A percentile compares a stretch with the other conserved stretches of the same genome.
Conservation (phyloP, 64 coral and sea anemone genomes). For the Hydrozoanthus tunicans region DNA sequence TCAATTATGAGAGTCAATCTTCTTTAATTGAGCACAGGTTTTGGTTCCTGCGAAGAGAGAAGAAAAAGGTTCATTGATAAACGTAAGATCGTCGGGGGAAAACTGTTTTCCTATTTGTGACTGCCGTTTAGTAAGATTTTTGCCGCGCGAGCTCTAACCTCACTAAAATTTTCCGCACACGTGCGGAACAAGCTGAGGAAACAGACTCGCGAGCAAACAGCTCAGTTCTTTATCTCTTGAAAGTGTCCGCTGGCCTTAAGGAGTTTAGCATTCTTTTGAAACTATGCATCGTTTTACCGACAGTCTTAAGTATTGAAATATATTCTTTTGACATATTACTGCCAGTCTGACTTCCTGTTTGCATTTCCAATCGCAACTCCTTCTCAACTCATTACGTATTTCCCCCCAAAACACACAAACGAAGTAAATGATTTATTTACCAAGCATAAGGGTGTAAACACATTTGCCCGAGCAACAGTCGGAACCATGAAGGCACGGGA, state of each 20-base stretch:
- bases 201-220: too few species aligned
- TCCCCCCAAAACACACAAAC: background rate
- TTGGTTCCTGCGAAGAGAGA: constrained; percentile 12
- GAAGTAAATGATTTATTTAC: background rate
- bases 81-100: background rate
- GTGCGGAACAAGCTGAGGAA: too few species aligned
- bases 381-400: background rate
- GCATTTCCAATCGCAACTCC: background rate
- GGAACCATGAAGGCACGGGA: constrained; percentile 1
- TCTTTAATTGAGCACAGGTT: background rate
- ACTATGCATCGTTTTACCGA: too few species aligned
- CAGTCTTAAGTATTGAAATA: too few species aligned
- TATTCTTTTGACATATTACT: too few species aligned
- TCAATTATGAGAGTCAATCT: too few species aligned
- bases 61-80: background rate
- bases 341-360: too few species aligned
- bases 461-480: constrained; percentile 51
- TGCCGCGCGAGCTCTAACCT: too few species aligned
- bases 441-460: constrained; percentile 21
- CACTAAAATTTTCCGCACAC: too few species aligned
- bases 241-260: too few species aligned
- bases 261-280: too few species aligned
- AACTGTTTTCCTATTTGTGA: background rate
- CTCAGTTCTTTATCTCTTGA: too few species aligned
- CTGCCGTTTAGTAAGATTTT: background rate